Evolutionary conservation across 2,888 invertebrate species (phyloP).

Genomic region (Leptinotarsa tumamoca): DNA sequence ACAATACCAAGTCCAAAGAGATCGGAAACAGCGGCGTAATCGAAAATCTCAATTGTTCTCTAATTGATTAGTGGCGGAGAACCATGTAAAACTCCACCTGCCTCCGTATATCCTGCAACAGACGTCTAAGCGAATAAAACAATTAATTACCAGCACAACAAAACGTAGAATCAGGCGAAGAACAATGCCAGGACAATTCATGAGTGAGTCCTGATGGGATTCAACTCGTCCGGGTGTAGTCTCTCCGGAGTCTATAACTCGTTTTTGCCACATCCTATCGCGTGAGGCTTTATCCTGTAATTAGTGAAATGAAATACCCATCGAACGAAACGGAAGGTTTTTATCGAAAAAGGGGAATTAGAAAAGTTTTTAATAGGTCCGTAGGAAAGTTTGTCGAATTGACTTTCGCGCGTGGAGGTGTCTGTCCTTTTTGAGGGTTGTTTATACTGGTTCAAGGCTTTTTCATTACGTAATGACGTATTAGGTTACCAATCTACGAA

Average conservation of each 20-base stretch:
- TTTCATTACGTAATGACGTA: neutral
- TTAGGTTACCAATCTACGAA: too few relatives aligned
- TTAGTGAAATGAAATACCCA: constrained; percentile 8
- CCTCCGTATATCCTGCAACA: constrained; percentile 6
- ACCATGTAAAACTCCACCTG: constrained; percentile 1
- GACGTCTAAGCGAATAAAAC: constrained; percentile 1
- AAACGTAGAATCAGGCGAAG: constrained; percentile 2
- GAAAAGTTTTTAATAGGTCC: constrained; percentile 5
- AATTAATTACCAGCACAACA: constrained; percentile 16
- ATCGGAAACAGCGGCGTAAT: neutral
- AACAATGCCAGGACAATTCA: constrained; percentile 15
- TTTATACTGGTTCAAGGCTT: neutral
- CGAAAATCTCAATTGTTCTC: constrained; percentile 2
- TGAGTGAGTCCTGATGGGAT: constrained; percentile 21
- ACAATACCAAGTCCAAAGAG: neutral
- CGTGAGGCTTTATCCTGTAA: constrained; percentile 3
- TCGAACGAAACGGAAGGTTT: neutral
- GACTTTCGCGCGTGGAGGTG: neutral
- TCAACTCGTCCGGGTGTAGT: neutral
- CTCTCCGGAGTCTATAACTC: constrained; percentile 10
- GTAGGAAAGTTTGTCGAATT: constrained; percentile 2
- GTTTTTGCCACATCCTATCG: neutral
- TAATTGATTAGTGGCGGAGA: neutral
- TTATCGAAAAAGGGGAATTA: neutral
- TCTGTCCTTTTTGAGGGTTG: neutral